These are phyloP conservation scores for Drosophila saltans DNA, from an alignment of 1,140 invertebrate genomes.

Conservation along the genomic window DNA sequence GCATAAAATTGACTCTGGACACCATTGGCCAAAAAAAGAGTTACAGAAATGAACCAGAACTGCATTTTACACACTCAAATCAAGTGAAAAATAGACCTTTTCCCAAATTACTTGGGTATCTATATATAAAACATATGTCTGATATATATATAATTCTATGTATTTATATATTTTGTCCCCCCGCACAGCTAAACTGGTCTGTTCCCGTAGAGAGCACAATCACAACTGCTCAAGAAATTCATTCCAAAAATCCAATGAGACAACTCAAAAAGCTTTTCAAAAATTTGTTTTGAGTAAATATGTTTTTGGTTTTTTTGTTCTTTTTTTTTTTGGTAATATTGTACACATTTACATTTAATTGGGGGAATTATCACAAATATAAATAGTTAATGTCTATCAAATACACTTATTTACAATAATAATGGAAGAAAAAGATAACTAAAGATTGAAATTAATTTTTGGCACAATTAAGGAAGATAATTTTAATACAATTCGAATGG, in stretches of 20 bases:
- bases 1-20: conserved; percentile 48
- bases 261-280: conserved; percentile 53
- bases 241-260: conserved; percentile 28
- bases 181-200: conserved; percentile 30
- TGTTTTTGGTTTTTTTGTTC: not conserved
- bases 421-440: conserved; percentile 27
- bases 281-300: conserved; percentile 28
- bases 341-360: conserved; percentile 55
- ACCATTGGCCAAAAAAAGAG: conserved; percentile 36
- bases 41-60: conserved; percentile 27
- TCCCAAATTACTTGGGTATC: not conserved
- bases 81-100: conserved; percentile 21
- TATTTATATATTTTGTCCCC: conserved; percentile 50
- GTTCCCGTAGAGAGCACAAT: conserved; percentile 41
- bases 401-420: conserved; percentile 39
- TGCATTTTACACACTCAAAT: conserved; percentile 42
- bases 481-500: conserved; percentile 26
- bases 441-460: conserved; percentile 50
- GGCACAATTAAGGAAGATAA: conserved; percentile 50
- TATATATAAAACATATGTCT: conserved; percentile 21
- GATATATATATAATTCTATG: conserved; percentile 23
- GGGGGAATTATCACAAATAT: conserved; percentile 71
- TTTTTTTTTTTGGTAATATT: conserved; percentile 16
- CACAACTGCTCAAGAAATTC: conserved; percentile 40
- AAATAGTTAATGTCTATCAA: conserved; percentile 61